Percentiles rank a stretch among this genome's conserved stretches.
These are phyloP conservation scores for Stichodactyla helianthus DNA, from an alignment of 64 coral and sea anemone genomes.

Conservation along the genomic window DNA sequence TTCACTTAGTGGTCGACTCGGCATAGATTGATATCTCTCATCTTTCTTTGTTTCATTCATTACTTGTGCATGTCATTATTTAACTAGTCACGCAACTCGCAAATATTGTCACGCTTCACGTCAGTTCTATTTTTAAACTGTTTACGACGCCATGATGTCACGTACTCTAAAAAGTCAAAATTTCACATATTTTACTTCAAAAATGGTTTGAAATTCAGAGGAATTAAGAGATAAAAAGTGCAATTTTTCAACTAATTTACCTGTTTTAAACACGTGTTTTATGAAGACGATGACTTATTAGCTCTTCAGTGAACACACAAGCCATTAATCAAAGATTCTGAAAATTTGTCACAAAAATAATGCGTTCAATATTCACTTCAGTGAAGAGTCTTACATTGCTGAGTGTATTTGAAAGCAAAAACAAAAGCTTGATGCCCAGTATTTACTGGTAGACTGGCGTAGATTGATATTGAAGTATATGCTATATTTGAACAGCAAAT, in stretches of 20 bases:
- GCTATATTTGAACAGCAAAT: not conserved
- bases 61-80: too few species aligned
- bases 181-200: not conserved
- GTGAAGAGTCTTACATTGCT: not conserved
- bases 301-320: not conserved
- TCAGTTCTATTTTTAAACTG: not conserved
- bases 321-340: not conserved
- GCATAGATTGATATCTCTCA: slow-evolving; percentile 14
- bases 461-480: not conserved
- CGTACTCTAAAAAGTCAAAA: not conserved
- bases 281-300: not conserved
- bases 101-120: not conserved
- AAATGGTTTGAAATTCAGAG: not conserved
- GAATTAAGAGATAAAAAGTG: not conserved
- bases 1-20: not conserved
- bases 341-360: not conserved
- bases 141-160: not conserved
- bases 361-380: not conserved
- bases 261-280: not conserved
- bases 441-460: not conserved
- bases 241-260: not conserved
- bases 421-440: not conserved
- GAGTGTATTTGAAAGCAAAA: not conserved
- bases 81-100: not conserved
- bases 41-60: slow-evolving; percentile 18